These are phyloP conservation scores for Thereva unica DNA, from an alignment of 2,888 invertebrate species.

Conservation along the genomic window DNA sequence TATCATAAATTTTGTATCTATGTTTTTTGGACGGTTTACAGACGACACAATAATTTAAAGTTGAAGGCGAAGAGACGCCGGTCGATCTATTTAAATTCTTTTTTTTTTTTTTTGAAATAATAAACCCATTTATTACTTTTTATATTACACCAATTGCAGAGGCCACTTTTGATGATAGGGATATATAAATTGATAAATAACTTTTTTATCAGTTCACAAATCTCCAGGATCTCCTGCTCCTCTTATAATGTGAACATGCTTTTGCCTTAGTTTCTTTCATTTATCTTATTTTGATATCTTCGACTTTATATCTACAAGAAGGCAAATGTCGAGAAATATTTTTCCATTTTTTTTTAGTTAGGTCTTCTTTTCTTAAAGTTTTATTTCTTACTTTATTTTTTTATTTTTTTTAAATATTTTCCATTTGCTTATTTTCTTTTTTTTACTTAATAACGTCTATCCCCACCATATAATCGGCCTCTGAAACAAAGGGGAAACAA, in stretches of 20 bases:
- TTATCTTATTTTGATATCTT: no score
- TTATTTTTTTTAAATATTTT: constrained; percentile 10
- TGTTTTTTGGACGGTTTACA: constrained; percentile 14
- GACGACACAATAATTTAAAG: constrained; percentile 28
- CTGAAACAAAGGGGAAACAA: constrained; percentile 70
- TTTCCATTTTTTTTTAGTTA: constrained; percentile 3
- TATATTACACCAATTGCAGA: constrained; percentile 11
- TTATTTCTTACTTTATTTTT: background rate
- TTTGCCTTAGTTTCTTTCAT: no score
- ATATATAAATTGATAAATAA: no score
- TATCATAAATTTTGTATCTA: constrained; percentile 1
- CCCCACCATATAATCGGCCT: constrained; percentile 77
- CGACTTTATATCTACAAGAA: no score
- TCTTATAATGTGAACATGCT: no score
- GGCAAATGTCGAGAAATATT: background rate
- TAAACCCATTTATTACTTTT: background rate
- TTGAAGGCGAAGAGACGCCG: constrained; percentile 30
- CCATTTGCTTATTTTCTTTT: constrained; percentile 14
- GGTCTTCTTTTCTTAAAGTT: constrained; percentile 1
- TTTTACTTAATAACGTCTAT: constrained; percentile 46
- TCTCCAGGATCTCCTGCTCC: no score
- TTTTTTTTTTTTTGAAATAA: background rate
- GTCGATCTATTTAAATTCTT: constrained; percentile 2
- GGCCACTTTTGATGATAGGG: constrained; percentile 30
- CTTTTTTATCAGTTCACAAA: no score